Conservation (phyloP, 2,888 invertebrate genomes). For the Penaeus monodon region DNA sequence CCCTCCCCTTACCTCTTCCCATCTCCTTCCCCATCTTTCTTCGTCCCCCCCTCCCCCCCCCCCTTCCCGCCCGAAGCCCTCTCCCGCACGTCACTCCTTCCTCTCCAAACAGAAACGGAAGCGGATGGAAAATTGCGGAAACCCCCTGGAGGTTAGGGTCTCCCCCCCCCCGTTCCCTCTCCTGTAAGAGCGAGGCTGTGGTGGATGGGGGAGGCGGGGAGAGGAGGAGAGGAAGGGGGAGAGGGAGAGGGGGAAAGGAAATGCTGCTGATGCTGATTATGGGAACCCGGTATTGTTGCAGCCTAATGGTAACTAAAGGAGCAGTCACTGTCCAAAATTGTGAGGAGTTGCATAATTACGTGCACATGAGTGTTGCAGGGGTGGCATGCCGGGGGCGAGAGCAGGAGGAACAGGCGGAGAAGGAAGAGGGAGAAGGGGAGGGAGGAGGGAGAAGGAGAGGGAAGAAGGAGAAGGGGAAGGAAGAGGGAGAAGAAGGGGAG, state of each 20-base stretch:
- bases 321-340: no score
- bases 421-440: background rate
- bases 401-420: background rate
- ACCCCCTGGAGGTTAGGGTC: constrained; percentile 32
- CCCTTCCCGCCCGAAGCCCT: background rate
- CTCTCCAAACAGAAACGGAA: constrained; percentile 44
- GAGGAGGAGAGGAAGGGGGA: background rate
- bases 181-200: background rate
- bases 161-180: constrained; percentile 6
- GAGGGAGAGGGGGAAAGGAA: constrained; percentile 2
- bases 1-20: no score
- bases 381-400: background rate
- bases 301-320: background rate
- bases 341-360: no score
- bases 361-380: background rate
- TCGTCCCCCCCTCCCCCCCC: no score
- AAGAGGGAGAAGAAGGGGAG: background rate
- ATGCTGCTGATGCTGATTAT: constrained; percentile 25
- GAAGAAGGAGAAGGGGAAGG: background rate
- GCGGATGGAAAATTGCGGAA: constrained; percentile 50
- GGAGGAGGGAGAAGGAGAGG: background rate
- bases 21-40: no score
- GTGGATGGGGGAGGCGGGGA: constrained; percentile 9
- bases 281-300: constrained; percentile 26
- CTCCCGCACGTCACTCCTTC: constrained; percentile 6